These are phyloP conservation scores for Sylvilagus bachmani DNA, from an alignment of 2,113 vertebrate genomes.

Conservation along the genomic window DNA sequence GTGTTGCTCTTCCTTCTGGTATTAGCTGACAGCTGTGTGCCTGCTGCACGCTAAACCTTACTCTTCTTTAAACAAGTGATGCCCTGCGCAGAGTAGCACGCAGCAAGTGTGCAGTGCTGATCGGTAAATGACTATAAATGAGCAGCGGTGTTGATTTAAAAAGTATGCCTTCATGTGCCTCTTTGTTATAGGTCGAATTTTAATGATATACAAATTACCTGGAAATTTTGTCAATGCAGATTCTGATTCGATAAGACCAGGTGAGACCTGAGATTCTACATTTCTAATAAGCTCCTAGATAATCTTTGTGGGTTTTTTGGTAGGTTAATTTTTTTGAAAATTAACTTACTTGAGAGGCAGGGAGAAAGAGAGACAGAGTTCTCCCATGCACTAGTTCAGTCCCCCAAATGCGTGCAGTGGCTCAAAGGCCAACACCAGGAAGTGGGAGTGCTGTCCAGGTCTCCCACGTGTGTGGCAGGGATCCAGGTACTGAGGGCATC, in stretches of 20 bases:
- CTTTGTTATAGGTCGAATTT: not conserved
- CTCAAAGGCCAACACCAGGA: no score
- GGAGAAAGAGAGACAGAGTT: no score
- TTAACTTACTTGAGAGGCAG: no score
- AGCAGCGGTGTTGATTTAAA: slow-evolving; percentile 2
- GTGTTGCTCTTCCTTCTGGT: not conserved
- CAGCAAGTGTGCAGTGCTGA: not conserved
- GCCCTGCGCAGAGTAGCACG: not conserved
- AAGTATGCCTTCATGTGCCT: not conserved
- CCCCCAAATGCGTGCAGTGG: no score
- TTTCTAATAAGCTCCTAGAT: not conserved
- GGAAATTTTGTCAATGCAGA: slow-evolving; percentile 10
- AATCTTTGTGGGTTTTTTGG: not conserved
- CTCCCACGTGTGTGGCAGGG: no score
- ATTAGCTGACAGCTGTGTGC: not conserved
- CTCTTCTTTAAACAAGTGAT: not conserved
- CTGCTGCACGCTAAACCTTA: not conserved
- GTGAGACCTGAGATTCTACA: not conserved
- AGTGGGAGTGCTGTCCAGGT: no score
- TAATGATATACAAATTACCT: slow-evolving; percentile 23
- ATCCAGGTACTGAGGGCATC: no score
- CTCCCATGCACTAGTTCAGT: no score
- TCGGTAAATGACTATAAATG: not conserved
- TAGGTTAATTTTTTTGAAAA: no score
- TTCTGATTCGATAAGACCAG: not conserved